These are phyloP conservation scores for Lasioglossum morio DNA, from an alignment of 2,888 invertebrate genomes.

Conservation along the genomic window DNA sequence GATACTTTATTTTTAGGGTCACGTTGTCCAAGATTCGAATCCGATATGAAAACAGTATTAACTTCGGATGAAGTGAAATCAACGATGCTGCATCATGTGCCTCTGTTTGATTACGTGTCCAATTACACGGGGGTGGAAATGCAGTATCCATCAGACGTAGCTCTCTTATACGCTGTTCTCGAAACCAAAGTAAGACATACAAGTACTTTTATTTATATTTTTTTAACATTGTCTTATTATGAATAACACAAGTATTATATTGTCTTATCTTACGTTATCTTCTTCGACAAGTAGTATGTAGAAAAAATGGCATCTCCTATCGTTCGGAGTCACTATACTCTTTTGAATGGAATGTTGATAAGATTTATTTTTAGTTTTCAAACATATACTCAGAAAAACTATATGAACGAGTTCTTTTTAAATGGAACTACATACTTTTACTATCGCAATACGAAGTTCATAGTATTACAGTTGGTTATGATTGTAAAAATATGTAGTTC, in stretches of 20 bases:
- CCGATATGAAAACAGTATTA: slow-evolving; percentile 40
- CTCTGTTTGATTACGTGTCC: slow-evolving; percentile 62
- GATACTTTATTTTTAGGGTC: slow-evolving; percentile 65
- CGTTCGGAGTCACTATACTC: neutral
- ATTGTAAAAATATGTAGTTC: no score
- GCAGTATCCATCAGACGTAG: slow-evolving; percentile 52
- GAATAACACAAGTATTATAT: neutral
- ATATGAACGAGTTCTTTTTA: neutral
- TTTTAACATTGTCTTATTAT: neutral
- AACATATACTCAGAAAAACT: neutral
- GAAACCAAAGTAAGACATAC: slow-evolving; percentile 62
- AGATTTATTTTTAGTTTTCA: neutral
- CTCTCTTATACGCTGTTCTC: slow-evolving; percentile 56
- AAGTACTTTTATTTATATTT: neutral
- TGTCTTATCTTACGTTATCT: neutral
- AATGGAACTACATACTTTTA: no score
- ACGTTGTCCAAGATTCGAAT: slow-evolving; percentile 63
- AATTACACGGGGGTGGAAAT: slow-evolving; percentile 49
- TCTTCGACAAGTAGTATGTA: neutral
- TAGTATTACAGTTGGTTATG: no score
- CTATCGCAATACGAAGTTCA: no score
- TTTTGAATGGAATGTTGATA: neutral
- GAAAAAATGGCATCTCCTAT: neutral
- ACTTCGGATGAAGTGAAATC: slow-evolving; percentile 11
- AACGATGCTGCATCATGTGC: slow-evolving; percentile 31